A percentile compares a stretch with the other conserved stretches of the same genome.
phyloP scores from a whole-genome alignment of 2,113 vertebrate species.

The Rhabdomys dilectus region DNA sequence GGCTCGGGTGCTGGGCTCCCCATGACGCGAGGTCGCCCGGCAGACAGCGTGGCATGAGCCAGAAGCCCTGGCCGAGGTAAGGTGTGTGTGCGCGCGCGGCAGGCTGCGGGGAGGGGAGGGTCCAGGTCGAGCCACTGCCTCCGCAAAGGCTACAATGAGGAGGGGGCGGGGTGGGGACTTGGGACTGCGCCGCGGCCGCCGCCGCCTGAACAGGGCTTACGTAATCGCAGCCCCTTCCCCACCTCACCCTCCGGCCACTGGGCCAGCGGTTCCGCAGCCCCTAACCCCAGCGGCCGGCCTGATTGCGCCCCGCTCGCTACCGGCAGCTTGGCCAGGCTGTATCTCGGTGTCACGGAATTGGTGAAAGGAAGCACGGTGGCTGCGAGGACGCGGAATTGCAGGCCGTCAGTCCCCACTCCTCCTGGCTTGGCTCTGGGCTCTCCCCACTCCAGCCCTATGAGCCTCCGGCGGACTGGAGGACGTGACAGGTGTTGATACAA shows the following conservation, averaged over 20 bases:
- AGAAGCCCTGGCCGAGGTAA: slow-evolving; percentile 84
- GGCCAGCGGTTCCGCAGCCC: neutral
- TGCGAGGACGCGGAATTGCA: neutral
- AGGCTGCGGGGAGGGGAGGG: neutral
- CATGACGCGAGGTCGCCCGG: slow-evolving; percentile 71
- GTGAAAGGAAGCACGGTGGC: neutral
- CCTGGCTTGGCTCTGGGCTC: neutral
- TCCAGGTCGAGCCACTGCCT: slow-evolving; percentile 21
- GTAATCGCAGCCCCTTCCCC: slow-evolving; percentile 77
- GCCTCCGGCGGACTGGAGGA: neutral
- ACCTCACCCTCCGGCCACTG: neutral
- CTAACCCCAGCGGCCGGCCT: neutral
- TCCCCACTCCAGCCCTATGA: neutral
- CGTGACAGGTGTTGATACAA: slow-evolving; percentile 42
- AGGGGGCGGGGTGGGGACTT: slow-evolving; percentile 39
- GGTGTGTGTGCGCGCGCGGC: slow-evolving; percentile 57
- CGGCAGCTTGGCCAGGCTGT: neutral
- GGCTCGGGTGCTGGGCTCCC: slow-evolving; percentile 69
- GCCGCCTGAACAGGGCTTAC: slow-evolving; percentile 70
- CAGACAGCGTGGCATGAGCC: slow-evolving; percentile 83
- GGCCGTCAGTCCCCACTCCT: neutral
- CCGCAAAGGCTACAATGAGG: slow-evolving; percentile 46
- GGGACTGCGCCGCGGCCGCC: slow-evolving; percentile 48
- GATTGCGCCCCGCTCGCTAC: neutral
- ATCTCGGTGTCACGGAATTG: neutral